Percentiles rank a stretch among this genome's conserved stretches.
Conservation (phyloP, 2,888 invertebrate species). For the Mechanitis messenoides region DNA sequence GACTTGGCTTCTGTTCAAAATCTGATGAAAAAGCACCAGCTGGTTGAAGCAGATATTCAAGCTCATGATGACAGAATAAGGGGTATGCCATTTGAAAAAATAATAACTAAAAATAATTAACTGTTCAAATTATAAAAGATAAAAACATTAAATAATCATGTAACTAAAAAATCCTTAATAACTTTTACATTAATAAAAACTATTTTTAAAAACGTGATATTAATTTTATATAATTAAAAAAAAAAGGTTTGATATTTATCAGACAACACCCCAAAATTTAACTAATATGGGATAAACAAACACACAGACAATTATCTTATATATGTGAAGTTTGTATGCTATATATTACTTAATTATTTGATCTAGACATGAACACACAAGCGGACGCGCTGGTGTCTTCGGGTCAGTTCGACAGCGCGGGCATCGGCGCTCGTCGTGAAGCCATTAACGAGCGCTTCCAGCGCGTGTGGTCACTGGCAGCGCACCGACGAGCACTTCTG, state of each 20-base stretch:
- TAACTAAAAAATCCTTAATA: too few species aligned
- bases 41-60: conserved; percentile 98
- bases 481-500: conserved; percentile 92
- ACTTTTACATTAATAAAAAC: too few species aligned
- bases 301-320: not conserved
- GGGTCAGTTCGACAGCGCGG: conserved; percentile 98
- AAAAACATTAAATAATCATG: too few species aligned
- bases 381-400: conserved; percentile 97
- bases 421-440: conserved; percentile 95
- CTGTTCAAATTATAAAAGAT: too few species aligned
- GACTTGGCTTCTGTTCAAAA: conserved; percentile 99
- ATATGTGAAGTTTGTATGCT: not conserved
- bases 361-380: conserved; percentile 91
- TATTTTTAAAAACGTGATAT: too few species aligned
- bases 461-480: conserved; percentile 92
- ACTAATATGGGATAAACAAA: too few species aligned
- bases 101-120: too few species aligned
- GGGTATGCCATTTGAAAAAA: conserved; percentile 59
- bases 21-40: conserved; percentile 98
- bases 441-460: conserved; percentile 98
- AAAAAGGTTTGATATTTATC: too few species aligned
- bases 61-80: conserved; percentile 97
- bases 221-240: too few species aligned
- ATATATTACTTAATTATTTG: conserved; percentile 12
- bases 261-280: too few species aligned